phyloP scores from a whole-genome alignment of 1,140 invertebrate species.

The Papilio helenus region DNA sequence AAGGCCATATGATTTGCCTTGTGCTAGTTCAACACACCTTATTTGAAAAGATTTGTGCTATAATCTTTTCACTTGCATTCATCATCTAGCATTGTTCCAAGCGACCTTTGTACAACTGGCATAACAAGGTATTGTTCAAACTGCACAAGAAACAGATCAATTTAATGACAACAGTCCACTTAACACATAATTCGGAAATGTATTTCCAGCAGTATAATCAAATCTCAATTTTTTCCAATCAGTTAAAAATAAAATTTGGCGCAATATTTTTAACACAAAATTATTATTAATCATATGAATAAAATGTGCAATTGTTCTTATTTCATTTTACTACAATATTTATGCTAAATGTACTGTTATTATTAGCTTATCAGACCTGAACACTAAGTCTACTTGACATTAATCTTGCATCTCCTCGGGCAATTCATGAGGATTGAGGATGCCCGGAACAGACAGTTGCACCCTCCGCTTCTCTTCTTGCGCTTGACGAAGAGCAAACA shows the following conservation, averaged over 20 bases:
- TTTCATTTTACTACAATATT: conserved; percentile 42
- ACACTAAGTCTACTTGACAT: conserved; percentile 49
- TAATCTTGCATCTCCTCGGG: conserved; percentile 99
- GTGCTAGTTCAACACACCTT: conserved; percentile 73
- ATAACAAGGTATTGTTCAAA: conserved; percentile 72
- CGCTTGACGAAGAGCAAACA: conserved; percentile 92
- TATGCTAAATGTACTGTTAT: conserved; percentile 70
- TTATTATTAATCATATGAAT: conserved; percentile 22
- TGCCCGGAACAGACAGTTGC: conserved; percentile 97
- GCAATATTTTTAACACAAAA: conserved; percentile 16
- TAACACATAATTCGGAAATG: conserved; percentile 37
- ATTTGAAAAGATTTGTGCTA: conserved; percentile 54
- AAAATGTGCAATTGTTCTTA: conserved; percentile 35
- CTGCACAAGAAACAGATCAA: conserved; percentile 65
- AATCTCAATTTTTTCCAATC: conserved; percentile 20
- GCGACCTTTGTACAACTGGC: conserved; percentile 76
- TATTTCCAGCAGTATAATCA: background rate
- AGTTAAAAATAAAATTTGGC: conserved; percentile 12
- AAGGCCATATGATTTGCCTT: conserved; percentile 63
- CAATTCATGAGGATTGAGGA: conserved; percentile 98
- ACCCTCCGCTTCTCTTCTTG: conserved; percentile 97
- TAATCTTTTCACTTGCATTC: conserved; percentile 72
- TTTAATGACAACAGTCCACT: conserved; percentile 73
- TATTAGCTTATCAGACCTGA: conserved; percentile 54
- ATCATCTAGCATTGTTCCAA: conserved; percentile 75